Evolutionary conservation across 2,888 invertebrate species (phyloP).

Genomic region (Cybosia mesomella): DNA sequence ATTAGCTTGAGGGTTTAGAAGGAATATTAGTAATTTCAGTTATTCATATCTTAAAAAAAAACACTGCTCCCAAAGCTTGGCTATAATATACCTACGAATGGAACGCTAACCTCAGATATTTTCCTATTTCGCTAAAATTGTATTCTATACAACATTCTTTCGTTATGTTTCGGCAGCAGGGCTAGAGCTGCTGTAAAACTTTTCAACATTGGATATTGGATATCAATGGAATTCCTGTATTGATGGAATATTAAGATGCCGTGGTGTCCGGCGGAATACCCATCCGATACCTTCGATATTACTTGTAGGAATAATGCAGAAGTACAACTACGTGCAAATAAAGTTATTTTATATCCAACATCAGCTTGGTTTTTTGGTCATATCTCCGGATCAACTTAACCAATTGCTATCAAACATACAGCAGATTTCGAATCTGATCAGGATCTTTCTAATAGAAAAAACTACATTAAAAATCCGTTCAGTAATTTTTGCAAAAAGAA

Average conservation of each 20-base stretch:
- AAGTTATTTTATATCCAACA: background rate
- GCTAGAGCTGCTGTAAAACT: conserved; percentile 9
- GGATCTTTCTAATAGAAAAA: no score
- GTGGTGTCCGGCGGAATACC: conserved; percentile 34
- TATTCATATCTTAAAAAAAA: no score
- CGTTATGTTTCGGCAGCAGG: background rate
- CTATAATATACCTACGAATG: background rate
- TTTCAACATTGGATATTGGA: conserved; percentile 41
- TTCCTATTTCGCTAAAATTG: background rate
- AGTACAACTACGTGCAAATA: conserved; percentile 18
- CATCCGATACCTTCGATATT: conserved; percentile 28
- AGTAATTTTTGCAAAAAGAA: no score
- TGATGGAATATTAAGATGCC: conserved; percentile 53
- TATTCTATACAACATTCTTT: background rate
- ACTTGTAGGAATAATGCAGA: conserved; percentile 18
- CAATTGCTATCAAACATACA: no score
- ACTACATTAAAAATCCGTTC: no score
- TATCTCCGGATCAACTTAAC: no score
- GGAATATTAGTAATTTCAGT: no score
- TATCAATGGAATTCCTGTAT: conserved; percentile 43
- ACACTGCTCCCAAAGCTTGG: background rate
- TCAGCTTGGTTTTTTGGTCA: no score
- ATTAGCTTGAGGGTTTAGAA: no score
- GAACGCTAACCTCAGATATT: background rate
- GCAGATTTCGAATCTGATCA: no score